Conservation (phyloP, 2,797 vertebrate species). For the Numenius phaeopus region DNA sequence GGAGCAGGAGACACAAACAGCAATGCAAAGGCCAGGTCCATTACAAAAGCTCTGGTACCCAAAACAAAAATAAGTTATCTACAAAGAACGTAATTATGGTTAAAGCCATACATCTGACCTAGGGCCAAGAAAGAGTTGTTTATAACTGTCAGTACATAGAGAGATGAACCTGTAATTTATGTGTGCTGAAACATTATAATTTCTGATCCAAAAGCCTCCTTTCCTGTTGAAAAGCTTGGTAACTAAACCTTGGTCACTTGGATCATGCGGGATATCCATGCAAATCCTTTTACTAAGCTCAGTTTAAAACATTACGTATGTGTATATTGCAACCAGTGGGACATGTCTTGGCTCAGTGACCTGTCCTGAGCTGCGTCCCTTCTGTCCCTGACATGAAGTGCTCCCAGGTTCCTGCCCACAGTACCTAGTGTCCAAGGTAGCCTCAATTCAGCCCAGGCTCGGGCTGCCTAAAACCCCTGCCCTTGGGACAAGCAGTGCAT, state of each 20-base stretch:
- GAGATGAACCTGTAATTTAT: slow-evolving; percentile 60
- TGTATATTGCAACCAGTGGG: neutral
- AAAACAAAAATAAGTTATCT: slow-evolving; percentile 54
- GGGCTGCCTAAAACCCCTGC: neutral
- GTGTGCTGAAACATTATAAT: slow-evolving; percentile 36
- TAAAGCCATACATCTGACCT: slow-evolving; percentile 33
- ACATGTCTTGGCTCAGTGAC: neutral
- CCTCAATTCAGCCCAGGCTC: neutral
- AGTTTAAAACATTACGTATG: neutral
- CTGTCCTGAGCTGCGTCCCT: neutral
- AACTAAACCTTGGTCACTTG: neutral
- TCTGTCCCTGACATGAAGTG: neutral
- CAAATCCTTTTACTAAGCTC: neutral
- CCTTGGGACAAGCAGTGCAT: neutral
- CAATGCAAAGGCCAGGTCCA: neutral
- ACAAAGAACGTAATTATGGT: slow-evolving; percentile 58
- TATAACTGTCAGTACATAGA: slow-evolving; percentile 27
- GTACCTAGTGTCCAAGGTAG: neutral
- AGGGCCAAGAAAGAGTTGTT: slow-evolving; percentile 47
- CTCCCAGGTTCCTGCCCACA: neutral
- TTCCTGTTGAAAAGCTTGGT: slow-evolving; percentile 34
- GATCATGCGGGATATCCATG: neutral
- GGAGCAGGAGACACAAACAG: neutral
- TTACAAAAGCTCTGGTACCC: neutral
- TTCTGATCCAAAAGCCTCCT: slow-evolving; percentile 51